Evolutionary conservation across 2,113 vertebrate genomes (phyloP).

Genomic region (Mesitornis unicolor): DNA sequence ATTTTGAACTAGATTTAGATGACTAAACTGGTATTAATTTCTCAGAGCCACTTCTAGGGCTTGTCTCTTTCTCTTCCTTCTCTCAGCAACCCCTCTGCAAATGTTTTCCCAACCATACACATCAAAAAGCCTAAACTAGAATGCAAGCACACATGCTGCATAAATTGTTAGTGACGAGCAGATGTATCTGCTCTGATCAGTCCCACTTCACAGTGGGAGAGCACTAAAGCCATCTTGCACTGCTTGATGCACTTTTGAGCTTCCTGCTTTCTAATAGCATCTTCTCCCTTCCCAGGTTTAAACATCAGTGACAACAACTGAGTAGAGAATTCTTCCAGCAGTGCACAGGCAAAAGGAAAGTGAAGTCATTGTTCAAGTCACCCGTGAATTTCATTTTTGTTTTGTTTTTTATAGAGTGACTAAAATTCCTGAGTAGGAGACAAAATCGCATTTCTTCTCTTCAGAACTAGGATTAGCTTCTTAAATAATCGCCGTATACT

Average conservation of each 20-base stretch:
- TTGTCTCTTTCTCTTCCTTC: not conserved
- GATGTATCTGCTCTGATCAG: not conserved
- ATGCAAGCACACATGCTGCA: not conserved
- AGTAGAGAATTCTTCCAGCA: not conserved
- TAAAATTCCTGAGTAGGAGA: not conserved
- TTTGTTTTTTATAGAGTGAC: not conserved
- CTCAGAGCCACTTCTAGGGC: not conserved
- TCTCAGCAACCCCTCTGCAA: not conserved
- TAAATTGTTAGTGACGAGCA: not conserved
- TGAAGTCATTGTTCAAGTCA: accelerated
- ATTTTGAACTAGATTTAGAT: constrained; percentile 4
- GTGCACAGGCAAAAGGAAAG: not conserved
- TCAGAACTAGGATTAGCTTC: not conserved
- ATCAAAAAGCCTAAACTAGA: not conserved
- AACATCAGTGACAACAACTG: not conserved
- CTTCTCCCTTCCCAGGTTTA: not conserved
- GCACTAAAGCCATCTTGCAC: not conserved
- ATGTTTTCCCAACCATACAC: not conserved
- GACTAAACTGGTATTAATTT: not conserved
- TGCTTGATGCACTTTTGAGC: not conserved
- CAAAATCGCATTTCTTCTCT: not conserved
- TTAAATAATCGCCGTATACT: not conserved
- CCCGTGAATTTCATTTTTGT: not conserved
- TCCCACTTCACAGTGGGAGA: not conserved
- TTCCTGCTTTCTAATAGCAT: not conserved